Percentiles rank a stretch among this genome's conserved stretches.
Evolutionary conservation across 2,797 vertebrate genomes (phyloP).

Genomic region (Pterois miles): DNA sequence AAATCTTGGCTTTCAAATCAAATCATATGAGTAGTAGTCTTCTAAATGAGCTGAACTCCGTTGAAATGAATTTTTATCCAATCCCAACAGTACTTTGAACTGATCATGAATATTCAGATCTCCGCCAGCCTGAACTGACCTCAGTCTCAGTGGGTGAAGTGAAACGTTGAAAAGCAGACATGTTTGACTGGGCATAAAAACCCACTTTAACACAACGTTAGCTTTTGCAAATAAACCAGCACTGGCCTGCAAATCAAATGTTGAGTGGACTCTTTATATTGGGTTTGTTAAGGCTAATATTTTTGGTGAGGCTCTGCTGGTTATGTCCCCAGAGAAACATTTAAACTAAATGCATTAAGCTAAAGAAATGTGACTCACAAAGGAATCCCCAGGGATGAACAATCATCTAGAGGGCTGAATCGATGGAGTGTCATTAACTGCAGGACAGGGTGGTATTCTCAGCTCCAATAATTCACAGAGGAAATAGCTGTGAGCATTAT

Average conservation of each 20-base stretch:
- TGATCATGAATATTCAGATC: conserved; percentile 58
- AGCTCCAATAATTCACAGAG: conserved; percentile 63
- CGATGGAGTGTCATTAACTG: conserved; percentile 68
- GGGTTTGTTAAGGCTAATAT: conserved; percentile 34
- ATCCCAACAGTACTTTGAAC: conserved; percentile 32
- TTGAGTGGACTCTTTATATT: conserved; percentile 15
- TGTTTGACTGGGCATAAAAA: conserved; percentile 58
- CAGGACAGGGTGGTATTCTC: conserved; percentile 50
- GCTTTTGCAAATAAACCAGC: conserved; percentile 49
- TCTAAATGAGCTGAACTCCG: conserved; percentile 29
- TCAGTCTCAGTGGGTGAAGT: conserved; percentile 31
- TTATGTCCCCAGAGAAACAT: conserved; percentile 22
- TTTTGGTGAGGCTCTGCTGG: conserved; percentile 6
- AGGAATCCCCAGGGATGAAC: conserved; percentile 17
- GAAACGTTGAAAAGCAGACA: conserved; percentile 47
- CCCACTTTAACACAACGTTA: conserved; percentile 64
- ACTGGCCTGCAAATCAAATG: conserved; percentile 17
- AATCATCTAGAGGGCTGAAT: conserved; percentile 43
- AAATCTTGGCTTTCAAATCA: conserved; percentile 48
- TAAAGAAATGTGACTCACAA: conserved; percentile 34
- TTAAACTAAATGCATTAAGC: conserved; percentile 37
- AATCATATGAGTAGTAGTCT: conserved; percentile 9
- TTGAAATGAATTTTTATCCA: not conserved
- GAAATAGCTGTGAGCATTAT: conserved; percentile 60
- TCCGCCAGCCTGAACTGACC: conserved; percentile 47